Evolutionary conservation across 2,797 vertebrate species (phyloP).

Genomic region (Alectoris magna): DNA sequence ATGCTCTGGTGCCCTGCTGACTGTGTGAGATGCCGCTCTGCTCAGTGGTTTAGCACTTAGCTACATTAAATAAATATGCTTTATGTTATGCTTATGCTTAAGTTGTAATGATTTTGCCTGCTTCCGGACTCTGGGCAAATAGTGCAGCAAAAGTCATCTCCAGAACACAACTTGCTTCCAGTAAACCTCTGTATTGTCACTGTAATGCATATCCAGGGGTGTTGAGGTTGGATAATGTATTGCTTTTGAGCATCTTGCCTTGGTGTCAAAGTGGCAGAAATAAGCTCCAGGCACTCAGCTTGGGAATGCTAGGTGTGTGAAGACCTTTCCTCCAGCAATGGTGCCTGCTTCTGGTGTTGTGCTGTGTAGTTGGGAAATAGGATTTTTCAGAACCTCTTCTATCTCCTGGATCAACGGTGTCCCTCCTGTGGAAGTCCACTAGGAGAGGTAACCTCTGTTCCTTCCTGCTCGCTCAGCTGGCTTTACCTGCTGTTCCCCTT

Average conservation of each 20-base stretch:
- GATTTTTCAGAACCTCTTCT: neutral
- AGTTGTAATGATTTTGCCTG: neutral
- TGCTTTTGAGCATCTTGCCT: neutral
- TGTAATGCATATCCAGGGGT: neutral
- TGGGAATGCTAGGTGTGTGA: neutral
- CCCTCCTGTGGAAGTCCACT: neutral
- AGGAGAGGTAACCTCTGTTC: neutral
- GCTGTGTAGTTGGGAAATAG: rapidly evolving
- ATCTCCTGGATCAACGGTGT: neutral
- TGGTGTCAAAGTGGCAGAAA: neutral
- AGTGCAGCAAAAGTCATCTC: neutral
- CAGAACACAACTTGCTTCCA: neutral
- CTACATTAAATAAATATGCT: neutral
- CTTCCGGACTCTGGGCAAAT: neutral
- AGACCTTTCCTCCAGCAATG: neutral
- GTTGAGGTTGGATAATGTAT: neutral
- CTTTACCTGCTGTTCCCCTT: neutral
- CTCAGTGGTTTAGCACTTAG: neutral
- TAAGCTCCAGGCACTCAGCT: rapidly evolving
- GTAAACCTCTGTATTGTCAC: rapidly evolving
- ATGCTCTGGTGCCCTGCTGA: neutral
- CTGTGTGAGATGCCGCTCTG: neutral
- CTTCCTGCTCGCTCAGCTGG: neutral
- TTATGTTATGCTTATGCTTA: neutral
- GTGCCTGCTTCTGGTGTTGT: rapidly evolving